phyloP scores from a whole-genome alignment of 1,140 invertebrate species.

The Pseudomyrmex gracilis region DNA sequence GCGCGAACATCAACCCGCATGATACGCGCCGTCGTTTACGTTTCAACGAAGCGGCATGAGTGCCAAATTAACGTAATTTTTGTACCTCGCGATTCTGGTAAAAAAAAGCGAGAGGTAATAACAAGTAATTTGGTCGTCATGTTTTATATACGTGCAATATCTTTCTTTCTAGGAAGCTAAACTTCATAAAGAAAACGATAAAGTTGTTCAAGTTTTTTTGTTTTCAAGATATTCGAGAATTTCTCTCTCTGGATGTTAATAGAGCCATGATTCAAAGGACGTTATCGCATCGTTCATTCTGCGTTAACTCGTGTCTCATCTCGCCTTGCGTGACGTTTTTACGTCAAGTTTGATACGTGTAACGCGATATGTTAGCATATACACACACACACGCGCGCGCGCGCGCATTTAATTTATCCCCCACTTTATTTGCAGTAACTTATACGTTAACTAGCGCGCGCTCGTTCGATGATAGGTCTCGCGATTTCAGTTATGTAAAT shows the following conservation, averaged over 20 bases:
- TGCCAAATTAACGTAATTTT: not conserved
- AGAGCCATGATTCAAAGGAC: not conserved
- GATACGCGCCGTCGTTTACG: constrained; percentile 16
- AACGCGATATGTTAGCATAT: not conserved
- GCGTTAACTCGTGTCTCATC: not conserved
- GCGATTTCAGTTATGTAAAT: constrained; percentile 24
- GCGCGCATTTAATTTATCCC: not conserved
- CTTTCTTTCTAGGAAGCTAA: not conserved
- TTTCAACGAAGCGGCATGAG: constrained; percentile 29
- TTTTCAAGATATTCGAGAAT: no score
- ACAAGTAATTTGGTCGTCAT: no score
- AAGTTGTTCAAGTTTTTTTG: no score
- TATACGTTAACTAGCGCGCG: not conserved
- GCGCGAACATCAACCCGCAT: constrained; percentile 9
- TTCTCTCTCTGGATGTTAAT: no score
- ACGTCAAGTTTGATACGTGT: no score
- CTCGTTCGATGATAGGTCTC: not conserved
- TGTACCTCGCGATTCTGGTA: not conserved
- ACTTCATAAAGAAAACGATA: not conserved
- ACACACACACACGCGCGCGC: not conserved
- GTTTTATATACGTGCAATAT: not conserved
- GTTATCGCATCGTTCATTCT: not conserved
- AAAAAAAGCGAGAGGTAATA: not conserved
- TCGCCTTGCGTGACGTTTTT: no score
- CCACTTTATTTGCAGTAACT: constrained; percentile 30